Evolutionary conservation across 2,888 invertebrate genomes (phyloP), one percentile per base, ranked within the genome.

Genomic region (Ennomos quercinarius): DNA sequence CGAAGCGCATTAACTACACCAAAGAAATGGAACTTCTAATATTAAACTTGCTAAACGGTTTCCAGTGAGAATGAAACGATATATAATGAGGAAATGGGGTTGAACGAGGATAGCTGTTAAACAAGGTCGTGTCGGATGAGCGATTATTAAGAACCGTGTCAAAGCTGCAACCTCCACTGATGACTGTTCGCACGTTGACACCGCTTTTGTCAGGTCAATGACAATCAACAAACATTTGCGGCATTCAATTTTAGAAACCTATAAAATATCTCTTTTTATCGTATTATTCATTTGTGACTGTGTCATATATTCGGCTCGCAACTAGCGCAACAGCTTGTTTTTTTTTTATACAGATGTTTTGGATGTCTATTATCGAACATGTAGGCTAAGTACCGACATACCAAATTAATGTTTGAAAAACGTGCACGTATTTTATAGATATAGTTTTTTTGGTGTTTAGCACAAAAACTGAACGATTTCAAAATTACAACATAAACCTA

Each of bases 121-220:
- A 77, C 86, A 86, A 89, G 89, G 88, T 81, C 84, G 79, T 80
- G 73, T 77, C 83, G 86, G 87, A 87, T 85, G 85, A 87, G 79
- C 83, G 86, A 83, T 85, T 81, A 84, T 83, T 81, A 84, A 80
- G 83, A 86, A 84, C 84, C 83, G 78, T 87, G 89, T 86, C 87
- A 86, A 76, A 81, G 76, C 72, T 80, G 81, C 83, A 84, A 79
- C 80, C 83, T 80, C 78, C 74, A 76, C 83, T 81, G 86, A 87
- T 85, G 80, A 79, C 66, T 55, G 51, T 56, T 75, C 77, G 77
- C 74, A 80, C 81, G 83, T 56, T 61, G 60, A 61, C 77, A 72
- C 73, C 70, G 67, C 74, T 74, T 76, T 77, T 74, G 73, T 70
- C 76, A 66, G 84, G 83, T 83, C 82, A 84, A 82, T 83, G 83